Conservation (phyloP, 2,113 vertebrate genomes). For the Podarcis muralis region DNA sequence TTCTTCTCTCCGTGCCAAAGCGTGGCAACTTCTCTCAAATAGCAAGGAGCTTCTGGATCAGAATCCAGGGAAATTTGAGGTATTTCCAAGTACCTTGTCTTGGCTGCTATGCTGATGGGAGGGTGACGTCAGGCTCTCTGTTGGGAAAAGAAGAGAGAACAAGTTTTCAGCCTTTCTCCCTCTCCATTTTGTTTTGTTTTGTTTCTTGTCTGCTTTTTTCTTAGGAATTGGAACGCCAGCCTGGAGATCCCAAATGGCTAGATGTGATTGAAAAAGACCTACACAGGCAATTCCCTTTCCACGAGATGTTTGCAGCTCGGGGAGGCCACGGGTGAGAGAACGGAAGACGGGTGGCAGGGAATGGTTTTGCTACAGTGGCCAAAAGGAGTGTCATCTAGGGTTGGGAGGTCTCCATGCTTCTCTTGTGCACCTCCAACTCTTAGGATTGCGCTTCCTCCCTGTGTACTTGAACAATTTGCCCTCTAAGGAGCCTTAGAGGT, state of each 20-base stretch:
- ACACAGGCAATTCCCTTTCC: slow-evolving; percentile 92
- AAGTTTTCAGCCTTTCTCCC: neutral
- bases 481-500: neutral
- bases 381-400: neutral
- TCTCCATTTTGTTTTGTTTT: neutral
- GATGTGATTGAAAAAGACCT: slow-evolving; percentile 93
- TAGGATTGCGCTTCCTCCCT: neutral
- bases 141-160: neutral
- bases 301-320: slow-evolving; percentile 92
- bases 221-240: slow-evolving; percentile 87
- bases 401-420: neutral
- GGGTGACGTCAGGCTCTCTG: neutral
- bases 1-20: slow-evolving; percentile 86
- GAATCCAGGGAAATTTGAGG: slow-evolving; percentile 88
- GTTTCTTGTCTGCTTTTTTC: neutral
- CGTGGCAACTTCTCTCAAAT: slow-evolving; percentile 91
- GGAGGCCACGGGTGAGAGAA: slow-evolving; percentile 87
- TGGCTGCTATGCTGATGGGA: too few species aligned
- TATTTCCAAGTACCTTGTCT: slow-evolving; percentile 40
- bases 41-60: slow-evolving; percentile 85
- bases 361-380: neutral
- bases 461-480: neutral
- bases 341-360: neutral
- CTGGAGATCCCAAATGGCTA: slow-evolving; percentile 90
- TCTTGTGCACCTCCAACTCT: neutral